Percentiles rank a stretch among this genome's conserved stretches.
These are phyloP conservation scores for Platycnemis pennipes DNA, from an alignment of 2,888 invertebrate species.

Conservation along the genomic window DNA sequence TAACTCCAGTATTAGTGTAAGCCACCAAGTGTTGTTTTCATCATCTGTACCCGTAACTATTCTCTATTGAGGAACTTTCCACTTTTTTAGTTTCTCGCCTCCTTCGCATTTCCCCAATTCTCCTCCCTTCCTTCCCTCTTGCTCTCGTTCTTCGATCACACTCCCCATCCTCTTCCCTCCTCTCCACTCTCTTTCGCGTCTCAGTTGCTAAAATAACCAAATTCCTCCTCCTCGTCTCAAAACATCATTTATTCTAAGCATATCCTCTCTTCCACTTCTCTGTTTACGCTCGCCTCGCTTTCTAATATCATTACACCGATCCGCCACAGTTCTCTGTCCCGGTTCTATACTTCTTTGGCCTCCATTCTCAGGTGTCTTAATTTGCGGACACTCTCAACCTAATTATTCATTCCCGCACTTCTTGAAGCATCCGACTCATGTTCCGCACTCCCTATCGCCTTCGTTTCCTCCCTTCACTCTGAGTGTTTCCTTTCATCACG, in stretches of 20 bases:
- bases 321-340: background rate
- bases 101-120: too few relatives aligned
- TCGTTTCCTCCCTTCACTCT: background rate
- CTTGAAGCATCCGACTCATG: background rate
- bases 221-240: background rate
- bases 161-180: background rate
- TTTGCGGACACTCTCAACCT: background rate
- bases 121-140: background rate
- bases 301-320: background rate
- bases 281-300: slow-evolving; percentile 28
- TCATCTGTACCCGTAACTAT: too few relatives aligned
- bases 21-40: too few relatives aligned
- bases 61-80: too few relatives aligned
- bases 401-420: background rate
- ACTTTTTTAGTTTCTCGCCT: too few relatives aligned
- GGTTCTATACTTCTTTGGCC: background rate
- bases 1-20: too few relatives aligned
- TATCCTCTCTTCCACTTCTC: background rate
- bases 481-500: background rate
- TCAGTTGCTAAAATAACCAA: background rate
- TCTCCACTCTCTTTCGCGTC: background rate
- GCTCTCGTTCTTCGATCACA: background rate
- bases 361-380: slow-evolving; percentile 1
- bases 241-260: background rate
- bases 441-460: background rate